Conservation (phyloP, 1,140 invertebrate genomes). For the Littorina saxatilis region DNA sequence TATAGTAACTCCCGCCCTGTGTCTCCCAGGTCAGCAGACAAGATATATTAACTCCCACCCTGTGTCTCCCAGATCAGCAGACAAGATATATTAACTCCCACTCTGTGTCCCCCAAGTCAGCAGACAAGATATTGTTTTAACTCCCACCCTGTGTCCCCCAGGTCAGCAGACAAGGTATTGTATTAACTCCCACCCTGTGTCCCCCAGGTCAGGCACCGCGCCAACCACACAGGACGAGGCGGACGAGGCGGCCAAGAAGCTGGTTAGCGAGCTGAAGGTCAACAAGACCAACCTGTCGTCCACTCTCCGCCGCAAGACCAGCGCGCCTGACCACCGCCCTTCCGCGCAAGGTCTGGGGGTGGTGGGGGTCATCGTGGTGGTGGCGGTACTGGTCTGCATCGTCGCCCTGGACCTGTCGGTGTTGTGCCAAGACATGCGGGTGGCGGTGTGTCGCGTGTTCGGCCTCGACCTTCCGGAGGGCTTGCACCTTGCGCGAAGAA, state of each 20-base stretch:
- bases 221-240: slow-evolving; percentile 16
- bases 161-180: not conserved
- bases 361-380: not conserved
- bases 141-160: not conserved
- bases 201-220: not conserved
- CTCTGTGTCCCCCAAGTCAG: too few relatives aligned
- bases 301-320: slow-evolving; percentile 6
- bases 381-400: not conserved
- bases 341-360: slow-evolving; percentile 10
- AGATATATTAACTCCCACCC: too few relatives aligned
- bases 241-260: not conserved
- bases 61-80: not conserved
- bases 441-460: not conserved
- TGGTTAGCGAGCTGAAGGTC: not conserved
- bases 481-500: not conserved
- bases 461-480: not conserved
- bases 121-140: not conserved
- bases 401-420: slow-evolving; percentile 9
- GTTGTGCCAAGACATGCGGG: not conserved
- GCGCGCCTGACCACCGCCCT: slow-evolving; percentile 4
- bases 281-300: slow-evolving; percentile 2
- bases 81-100: too few relatives aligned
- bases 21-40: too few relatives aligned
- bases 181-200: not conserved
- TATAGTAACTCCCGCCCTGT: too few relatives aligned